phyloP scores from a whole-genome alignment of 2,888 invertebrate genomes.

The Labia minor region DNA sequence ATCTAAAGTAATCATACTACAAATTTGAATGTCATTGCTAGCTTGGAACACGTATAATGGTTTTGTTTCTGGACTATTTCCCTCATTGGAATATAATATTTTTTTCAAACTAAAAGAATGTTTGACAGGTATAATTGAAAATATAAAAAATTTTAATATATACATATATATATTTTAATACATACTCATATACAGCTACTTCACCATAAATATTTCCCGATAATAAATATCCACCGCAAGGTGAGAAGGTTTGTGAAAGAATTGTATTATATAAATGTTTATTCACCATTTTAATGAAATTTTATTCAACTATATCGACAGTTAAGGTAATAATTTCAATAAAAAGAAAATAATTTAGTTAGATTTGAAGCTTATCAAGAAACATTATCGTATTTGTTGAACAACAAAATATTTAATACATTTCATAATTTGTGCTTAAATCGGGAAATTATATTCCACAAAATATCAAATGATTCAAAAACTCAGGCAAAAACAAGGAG shows the following conservation, averaged over 20 bases:
- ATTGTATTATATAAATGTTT: conserved; percentile 70
- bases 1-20: conserved; percentile 53
- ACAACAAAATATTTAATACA: too few species aligned
- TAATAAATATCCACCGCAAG: conserved; percentile 69
- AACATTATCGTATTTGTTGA: too few species aligned
- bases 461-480: too few species aligned
- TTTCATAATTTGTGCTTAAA: too few species aligned
- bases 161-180: conserved; percentile 1
- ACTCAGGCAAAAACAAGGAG: too few species aligned
- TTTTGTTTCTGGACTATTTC: conserved; percentile 45
- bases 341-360: too few species aligned
- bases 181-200: conserved; percentile 71
- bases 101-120: conserved; percentile 46
- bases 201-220: conserved; percentile 78
- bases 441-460: too few species aligned
- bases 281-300: conserved; percentile 29
- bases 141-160: conserved; percentile 17
- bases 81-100: conserved; percentile 48
- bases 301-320: neutral
- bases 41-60: conserved; percentile 52
- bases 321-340: neutral
- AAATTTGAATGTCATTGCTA: conserved; percentile 53
- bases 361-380: too few species aligned
- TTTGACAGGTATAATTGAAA: conserved; percentile 14
- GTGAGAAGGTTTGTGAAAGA: conserved; percentile 68